phyloP scores from a whole-genome alignment of 2,888 invertebrate genomes.

The Glyphotaelius pellucidus region DNA sequence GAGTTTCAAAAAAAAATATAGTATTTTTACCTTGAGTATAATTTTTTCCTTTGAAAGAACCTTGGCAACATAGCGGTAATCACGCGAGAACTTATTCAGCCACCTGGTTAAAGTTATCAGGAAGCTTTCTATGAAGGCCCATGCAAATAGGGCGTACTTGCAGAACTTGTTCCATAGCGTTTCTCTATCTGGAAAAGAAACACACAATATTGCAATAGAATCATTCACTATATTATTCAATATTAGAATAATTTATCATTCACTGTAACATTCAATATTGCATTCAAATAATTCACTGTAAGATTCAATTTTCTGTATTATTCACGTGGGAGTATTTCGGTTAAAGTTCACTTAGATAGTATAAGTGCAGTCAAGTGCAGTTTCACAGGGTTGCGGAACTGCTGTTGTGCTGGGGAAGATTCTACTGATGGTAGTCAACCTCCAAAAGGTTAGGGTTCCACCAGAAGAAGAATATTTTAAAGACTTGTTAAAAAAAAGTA shows the following conservation, averaged over 20 bases:
- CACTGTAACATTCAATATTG: too few species aligned
- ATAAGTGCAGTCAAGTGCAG: not conserved
- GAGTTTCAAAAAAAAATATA: not conserved
- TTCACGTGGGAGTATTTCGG: not conserved
- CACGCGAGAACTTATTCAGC: slow-evolving; percentile 92
- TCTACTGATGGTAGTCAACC: not conserved
- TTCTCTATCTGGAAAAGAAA: slow-evolving; percentile 69
- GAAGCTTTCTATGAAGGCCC: slow-evolving; percentile 86
- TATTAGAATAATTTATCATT: too few species aligned
- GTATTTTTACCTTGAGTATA: slow-evolving; percentile 84
- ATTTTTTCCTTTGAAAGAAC: slow-evolving; percentile 93
- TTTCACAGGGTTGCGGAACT: not conserved
- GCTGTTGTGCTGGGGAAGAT: not conserved
- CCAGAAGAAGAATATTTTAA: not conserved
- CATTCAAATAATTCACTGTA: not conserved
- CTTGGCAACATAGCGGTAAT: slow-evolving; percentile 95
- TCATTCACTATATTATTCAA: too few species aligned
- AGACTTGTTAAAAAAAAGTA: not conserved
- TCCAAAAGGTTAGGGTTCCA: not conserved
- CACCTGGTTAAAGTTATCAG: slow-evolving; percentile 89
- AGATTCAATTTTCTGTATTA: not conserved
- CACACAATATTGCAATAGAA: not conserved
- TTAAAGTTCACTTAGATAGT: not conserved
- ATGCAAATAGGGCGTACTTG: slow-evolving; percentile 74
- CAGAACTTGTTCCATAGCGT: slow-evolving; percentile 75